Conservation (phyloP, 2,113 vertebrate genomes). For the Cyphomyrus plagiostoma region DNA sequence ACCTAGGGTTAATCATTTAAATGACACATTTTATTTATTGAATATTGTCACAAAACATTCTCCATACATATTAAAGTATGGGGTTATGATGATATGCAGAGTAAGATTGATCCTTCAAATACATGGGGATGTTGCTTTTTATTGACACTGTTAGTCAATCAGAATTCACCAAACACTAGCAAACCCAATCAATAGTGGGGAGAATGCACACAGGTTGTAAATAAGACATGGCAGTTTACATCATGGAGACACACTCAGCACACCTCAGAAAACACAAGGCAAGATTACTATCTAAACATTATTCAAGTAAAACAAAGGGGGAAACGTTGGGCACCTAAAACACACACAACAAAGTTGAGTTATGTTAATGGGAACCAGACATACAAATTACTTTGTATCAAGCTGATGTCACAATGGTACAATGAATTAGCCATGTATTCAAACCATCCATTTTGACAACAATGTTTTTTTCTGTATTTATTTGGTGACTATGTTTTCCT, state of each 20-base stretch:
- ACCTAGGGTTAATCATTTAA: background rate
- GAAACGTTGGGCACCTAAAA: background rate
- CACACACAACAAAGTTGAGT: background rate
- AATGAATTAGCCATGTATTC: background rate
- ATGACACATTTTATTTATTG: background rate
- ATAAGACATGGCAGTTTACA: background rate
- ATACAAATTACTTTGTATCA: background rate
- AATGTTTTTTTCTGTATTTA: background rate
- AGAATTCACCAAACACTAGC: background rate
- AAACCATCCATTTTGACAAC: background rate
- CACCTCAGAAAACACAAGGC: background rate
- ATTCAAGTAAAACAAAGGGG: background rate
- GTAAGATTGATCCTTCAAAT: background rate
- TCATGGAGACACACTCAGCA: background rate
- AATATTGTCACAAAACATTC: background rate
- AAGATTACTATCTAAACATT: background rate
- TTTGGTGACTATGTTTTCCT: background rate
- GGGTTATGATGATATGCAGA: background rate
- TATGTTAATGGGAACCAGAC: background rate
- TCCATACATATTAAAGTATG: background rate
- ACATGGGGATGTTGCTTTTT: background rate
- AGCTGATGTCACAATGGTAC: background rate
- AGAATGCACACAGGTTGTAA: background rate
- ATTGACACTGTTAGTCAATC: background rate
- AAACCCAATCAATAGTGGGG: background rate